Evolutionary conservation across 2,797 vertebrate species (phyloP).

Genomic region (Eutrigla gurnardus): DNA sequence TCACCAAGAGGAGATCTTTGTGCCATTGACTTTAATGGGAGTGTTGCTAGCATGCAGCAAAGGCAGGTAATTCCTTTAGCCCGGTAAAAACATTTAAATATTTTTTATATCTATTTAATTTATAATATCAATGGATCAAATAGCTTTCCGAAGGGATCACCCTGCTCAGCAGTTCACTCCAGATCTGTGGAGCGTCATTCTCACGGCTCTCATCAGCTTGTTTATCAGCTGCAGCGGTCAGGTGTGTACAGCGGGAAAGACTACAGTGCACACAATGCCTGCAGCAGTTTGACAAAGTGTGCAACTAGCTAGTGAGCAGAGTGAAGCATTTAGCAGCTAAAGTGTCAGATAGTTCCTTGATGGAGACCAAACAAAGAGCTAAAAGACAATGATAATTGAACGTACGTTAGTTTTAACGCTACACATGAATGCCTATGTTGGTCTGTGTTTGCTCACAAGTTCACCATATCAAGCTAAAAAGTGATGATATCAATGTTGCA

Average conservation of each 20-base stretch:
- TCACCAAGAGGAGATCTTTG: conserved; percentile 6
- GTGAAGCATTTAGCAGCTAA: background rate
- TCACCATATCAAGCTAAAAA: background rate
- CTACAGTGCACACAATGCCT: background rate
- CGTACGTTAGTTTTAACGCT: background rate
- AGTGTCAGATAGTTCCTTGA: background rate
- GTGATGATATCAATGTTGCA: background rate
- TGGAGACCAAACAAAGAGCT: background rate
- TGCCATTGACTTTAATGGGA: background rate
- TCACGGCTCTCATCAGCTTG: background rate
- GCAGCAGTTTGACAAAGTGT: background rate
- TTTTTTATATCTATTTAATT: no score
- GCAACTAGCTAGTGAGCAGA: background rate
- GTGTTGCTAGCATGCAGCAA: background rate
- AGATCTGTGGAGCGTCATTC: background rate
- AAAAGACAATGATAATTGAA: background rate
- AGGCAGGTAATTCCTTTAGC: background rate
- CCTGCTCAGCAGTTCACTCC: background rate
- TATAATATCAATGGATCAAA: background rate
- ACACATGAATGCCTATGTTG: background rate
- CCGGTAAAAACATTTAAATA: background rate
- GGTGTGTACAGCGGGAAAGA: background rate
- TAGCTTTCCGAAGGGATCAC: background rate
- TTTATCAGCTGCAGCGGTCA: background rate
- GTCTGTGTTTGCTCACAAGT: background rate